Base-by-base conservation (phyloP, 1,140 invertebrate genomes). In the Archegozetes longisetosus region DNA sequence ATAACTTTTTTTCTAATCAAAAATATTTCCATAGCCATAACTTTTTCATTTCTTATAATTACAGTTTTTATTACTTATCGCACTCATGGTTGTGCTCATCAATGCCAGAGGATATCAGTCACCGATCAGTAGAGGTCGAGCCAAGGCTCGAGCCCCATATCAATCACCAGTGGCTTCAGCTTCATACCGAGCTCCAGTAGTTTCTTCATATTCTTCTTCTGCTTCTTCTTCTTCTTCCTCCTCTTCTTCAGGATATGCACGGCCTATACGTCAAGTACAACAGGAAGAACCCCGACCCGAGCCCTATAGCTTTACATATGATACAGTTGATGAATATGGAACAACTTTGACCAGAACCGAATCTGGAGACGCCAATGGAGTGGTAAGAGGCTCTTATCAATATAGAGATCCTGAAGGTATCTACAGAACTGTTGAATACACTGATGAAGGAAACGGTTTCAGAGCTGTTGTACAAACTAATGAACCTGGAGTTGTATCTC, bases 261-360 rank as follows among this genome's bases (percentile, higher is more conserved):
- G 23, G 3, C n/a, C 22, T 3, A 52, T 27, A 9, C 48, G 57
- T 27, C 6, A 29, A 26, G 46, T 48, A 13, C 20, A 46, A 20
- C 32, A 49, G 27, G 13, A 29, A 24, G 47, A 64, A 25, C 54
- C 29, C 48, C 14, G 3, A 54, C 65, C 60, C n/a, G 58, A 63
- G 17, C 65, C 64, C 17, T 66, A 66, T 51, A 59, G 62, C 24
- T 66, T 65, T 40, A 64, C 59, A 0, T 66, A 66, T 22, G 60
- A 65, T 24, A 61, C 64, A n/a, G 60, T 60, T 17, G 65, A 66
- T 51, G 64, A 64, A n/a, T 60, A 65, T 14, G 64, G 64, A n/a
- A 65, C 58, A 26, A 63, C 61, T 27, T 60, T 65, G 48, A 60
- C 54, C 27, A 57, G 65, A n/a, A 32, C 65, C 20, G 65, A 66